phyloP scores from a whole-genome alignment of 2,113 vertebrate genomes.

The Rhynchopsitta pachyrhyncha region DNA sequence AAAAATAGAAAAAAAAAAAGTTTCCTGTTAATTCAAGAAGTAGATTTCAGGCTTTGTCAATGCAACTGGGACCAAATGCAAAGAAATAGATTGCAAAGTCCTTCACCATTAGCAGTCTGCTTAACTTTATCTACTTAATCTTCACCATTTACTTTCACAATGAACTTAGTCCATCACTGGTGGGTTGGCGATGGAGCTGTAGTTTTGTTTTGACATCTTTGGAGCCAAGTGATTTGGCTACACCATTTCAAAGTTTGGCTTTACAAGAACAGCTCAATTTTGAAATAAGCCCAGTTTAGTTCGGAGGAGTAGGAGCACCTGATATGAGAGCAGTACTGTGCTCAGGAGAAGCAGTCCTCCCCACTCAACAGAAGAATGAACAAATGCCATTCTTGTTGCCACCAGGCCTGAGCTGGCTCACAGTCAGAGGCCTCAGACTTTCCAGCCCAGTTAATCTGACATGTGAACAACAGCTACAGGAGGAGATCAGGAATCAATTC shows the following conservation, averaged over 20 bases:
- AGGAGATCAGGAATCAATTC: background rate
- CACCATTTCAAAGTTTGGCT: background rate
- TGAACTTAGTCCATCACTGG: background rate
- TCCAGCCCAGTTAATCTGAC: background rate
- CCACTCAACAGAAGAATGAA: background rate
- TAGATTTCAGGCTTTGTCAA: background rate
- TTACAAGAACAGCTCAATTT: background rate
- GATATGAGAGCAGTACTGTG: rapidly evolving
- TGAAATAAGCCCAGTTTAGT: background rate
- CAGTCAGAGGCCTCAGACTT: background rate
- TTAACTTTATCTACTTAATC: background rate
- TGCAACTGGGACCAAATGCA: background rate
- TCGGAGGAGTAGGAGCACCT: background rate
- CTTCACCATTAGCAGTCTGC: background rate
- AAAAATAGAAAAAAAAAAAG: background rate
- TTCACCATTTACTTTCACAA: background rate
- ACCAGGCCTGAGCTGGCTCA: background rate
- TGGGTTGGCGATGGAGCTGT: rapidly evolving
- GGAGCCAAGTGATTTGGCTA: background rate
- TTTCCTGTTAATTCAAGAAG: background rate
- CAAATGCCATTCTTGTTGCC: background rate
- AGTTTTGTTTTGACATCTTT: background rate
- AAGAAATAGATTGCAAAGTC: background rate
- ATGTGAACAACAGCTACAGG: background rate
- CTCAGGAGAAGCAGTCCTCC: background rate